These are phyloP conservation scores for Drosophila truncata DNA, from an alignment of 1,140 invertebrate genomes.

Conservation along the genomic window DNA sequence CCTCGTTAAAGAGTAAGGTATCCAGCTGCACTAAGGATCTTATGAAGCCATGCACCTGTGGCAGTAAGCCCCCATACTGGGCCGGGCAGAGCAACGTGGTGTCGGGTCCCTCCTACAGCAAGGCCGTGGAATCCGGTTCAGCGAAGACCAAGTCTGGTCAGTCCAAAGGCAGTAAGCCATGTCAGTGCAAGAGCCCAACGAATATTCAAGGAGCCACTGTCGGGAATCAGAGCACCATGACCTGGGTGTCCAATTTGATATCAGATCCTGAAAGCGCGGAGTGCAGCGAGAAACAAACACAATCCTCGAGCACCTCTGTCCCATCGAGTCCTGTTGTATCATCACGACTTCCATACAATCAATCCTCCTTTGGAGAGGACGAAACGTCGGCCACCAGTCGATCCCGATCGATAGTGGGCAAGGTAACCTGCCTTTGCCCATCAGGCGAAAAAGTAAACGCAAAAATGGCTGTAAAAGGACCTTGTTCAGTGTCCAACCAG, in stretches of 20 bases:
- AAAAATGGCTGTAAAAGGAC: neutral
- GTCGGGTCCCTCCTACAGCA: neutral
- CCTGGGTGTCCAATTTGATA: constrained; percentile 1
- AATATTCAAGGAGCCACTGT: neutral
- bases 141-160: neutral
- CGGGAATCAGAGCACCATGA: neutral
- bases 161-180: neutral
- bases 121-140: neutral
- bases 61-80: constrained; percentile 10
- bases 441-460: neutral
- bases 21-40: constrained; percentile 6
- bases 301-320: neutral
- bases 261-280: neutral
- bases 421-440: constrained; percentile 58
- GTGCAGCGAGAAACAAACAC: neutral
- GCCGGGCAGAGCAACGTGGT: constrained; percentile 21
- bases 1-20: neutral
- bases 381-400: constrained; percentile 49
- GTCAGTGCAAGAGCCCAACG: neutral
- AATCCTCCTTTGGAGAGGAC: constrained; percentile 34
- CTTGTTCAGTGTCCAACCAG: neutral
- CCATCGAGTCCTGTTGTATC: neutral
- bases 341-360: neutral
- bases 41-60: neutral
- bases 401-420: constrained; percentile 57